A percentile compares a stretch with the other conserved stretches of the same genome.
Evolutionary conservation across 2,888 invertebrate species (phyloP).

Genomic region (Autographa gamma): DNA sequence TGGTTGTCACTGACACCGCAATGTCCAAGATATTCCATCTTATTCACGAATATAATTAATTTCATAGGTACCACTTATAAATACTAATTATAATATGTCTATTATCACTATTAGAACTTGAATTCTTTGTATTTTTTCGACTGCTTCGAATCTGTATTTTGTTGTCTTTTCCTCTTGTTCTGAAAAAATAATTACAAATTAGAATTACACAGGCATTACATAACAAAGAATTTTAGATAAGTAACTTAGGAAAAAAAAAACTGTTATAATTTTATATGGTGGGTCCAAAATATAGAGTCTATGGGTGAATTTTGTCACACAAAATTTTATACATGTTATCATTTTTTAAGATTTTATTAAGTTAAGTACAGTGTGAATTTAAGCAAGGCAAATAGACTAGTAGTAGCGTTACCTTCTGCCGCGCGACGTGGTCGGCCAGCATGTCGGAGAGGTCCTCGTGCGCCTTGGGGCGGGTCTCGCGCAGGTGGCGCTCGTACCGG

Average conservation of each 20-base stretch:
- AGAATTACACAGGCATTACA: too few relatives aligned
- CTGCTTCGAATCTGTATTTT: conserved; percentile 96
- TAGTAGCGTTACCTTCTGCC: conserved; percentile 93
- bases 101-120: conserved; percentile 92
- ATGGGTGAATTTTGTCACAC: too few relatives aligned
- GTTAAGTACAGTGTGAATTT: too few relatives aligned
- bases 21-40: conserved; percentile 33
- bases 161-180: conserved; percentile 97
- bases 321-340: too few relatives aligned
- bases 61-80: conserved; percentile 51
- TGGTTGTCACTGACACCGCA: conserved; percentile 21
- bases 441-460: conserved; percentile 99
- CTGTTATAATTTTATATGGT: too few relatives aligned
- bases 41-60: conserved; percentile 38
- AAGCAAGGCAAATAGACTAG: too few relatives aligned
- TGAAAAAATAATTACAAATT: conserved; percentile 81
- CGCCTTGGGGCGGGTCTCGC: conserved; percentile 96
- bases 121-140: conserved; percentile 99
- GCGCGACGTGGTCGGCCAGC: conserved; percentile 99
- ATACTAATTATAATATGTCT: conserved; percentile 54
- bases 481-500: conserved; percentile 98
- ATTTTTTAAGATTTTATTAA: too few relatives aligned
- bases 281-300: too few relatives aligned
- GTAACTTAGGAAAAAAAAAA: too few relatives aligned
- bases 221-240: neutral